Conservation (phyloP, 2,888 invertebrate genomes). For the Pristionchus japonicus region DNA sequence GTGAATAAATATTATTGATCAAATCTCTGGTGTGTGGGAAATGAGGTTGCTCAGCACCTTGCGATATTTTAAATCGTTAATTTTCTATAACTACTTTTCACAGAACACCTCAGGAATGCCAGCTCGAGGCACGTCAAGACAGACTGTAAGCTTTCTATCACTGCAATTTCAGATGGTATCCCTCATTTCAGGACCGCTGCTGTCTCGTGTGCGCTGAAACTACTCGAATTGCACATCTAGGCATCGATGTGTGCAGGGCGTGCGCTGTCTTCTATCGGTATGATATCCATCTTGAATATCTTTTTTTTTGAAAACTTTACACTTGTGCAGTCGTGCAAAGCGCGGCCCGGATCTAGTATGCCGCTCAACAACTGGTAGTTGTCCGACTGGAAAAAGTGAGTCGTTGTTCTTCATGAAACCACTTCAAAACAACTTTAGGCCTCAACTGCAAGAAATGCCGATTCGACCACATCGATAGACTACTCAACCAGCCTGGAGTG, state of each 20-base stretch:
- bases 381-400: not conserved
- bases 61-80: not conserved
- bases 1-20: not conserved
- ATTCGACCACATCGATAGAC: not conserved
- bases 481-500: not conserved
- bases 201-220: not conserved
- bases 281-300: not conserved
- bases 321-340: not conserved
- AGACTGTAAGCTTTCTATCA: not conserved
- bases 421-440: not conserved
- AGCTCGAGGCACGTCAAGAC: not conserved
- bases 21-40: not conserved
- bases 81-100: not conserved
- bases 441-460: not conserved
- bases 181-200: not conserved
- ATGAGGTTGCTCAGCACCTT: not conserved
- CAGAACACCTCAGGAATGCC: slow-evolving; percentile 6
- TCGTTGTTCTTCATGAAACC: not conserved
- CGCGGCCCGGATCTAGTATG: not conserved
- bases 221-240: not conserved
- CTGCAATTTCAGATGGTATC: not conserved
- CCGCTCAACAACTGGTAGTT: not conserved
- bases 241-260: not conserved
- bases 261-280: slow-evolving; percentile 23
- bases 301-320: not conserved